A percentile compares a stretch with the other conserved stretches of the same genome.
phyloP scores from a whole-genome alignment of 2,113 vertebrate genomes.

The Chiloscyllium plagiosum region DNA sequence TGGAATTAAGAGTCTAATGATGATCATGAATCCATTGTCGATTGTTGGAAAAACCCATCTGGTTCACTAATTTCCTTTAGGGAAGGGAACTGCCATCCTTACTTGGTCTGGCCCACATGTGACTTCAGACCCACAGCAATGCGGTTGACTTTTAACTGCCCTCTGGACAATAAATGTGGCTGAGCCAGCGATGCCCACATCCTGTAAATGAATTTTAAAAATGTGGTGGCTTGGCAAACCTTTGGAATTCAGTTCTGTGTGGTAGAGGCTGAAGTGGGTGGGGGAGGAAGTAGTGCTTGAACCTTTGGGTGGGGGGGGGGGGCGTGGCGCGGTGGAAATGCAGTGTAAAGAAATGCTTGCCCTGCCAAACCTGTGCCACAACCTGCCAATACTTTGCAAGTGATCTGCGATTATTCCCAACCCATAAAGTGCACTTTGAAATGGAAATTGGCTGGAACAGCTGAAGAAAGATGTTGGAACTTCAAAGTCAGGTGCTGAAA shows the following conservation, averaged over 20 bases:
- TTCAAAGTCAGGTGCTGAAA: constrained; percentile 28
- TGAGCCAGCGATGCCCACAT: too few relatives aligned
- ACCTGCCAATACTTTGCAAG: neutral
- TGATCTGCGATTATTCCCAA: neutral
- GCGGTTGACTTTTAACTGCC: too few relatives aligned
- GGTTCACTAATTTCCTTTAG: too few relatives aligned
- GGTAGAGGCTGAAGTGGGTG: neutral
- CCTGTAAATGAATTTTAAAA: too few relatives aligned
- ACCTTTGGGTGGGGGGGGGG: neutral
- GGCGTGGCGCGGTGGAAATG: neutral
- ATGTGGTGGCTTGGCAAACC: constrained; percentile 2
- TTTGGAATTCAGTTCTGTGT: neutral
- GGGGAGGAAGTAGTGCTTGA: neutral
- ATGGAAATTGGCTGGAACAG: constrained; percentile 26
- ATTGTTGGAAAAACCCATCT: too few relatives aligned
- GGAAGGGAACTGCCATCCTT: too few relatives aligned
- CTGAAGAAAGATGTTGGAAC: neutral
- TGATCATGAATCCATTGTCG: too few relatives aligned
- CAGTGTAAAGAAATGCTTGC: neutral
- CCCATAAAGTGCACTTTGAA: neutral
- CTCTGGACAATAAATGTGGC: too few relatives aligned
- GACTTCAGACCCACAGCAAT: too few relatives aligned
- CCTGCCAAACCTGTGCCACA: neutral
- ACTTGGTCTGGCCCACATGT: too few relatives aligned
- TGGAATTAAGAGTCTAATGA: too few relatives aligned